Evolutionary conservation across 2,888 invertebrate genomes (phyloP), one percentile per base, ranked within the genome.

Genomic region (Drosophila neonasuta): DNA sequence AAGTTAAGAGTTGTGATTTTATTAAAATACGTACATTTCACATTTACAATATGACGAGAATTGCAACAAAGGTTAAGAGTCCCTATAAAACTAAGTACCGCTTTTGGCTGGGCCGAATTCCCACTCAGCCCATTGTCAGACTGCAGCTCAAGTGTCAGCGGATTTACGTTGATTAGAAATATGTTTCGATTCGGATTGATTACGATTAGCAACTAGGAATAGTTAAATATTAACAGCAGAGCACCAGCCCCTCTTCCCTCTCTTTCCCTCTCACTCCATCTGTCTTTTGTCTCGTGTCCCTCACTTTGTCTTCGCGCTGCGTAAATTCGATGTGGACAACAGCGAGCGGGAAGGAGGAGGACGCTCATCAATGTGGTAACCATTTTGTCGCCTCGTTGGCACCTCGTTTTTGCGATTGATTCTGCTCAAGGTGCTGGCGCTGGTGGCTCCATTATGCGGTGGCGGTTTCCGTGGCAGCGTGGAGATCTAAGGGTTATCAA

Each of bases 381-480:
- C 74, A 54, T 85, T 87, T 6, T 79, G 78, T 3, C 88, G 86
- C 36, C 79, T 58, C 17, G 81, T 58, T 7, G 83, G 67, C 13
- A 83, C 62, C 50, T 89, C 90, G 15, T 68, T 70, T 70, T 89
- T 89, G 55, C 89, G 89, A 30, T 73, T 80, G 41, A 78, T 61
- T 1, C 90, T 88, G 11, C 82, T 83, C 17, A 90, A 67, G 3
- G 90, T 89, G 72, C 84, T 86, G 3, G 89, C 79, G 59, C 83
- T 79, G 61, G 80, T 87, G 54, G 82, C 82, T 20, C 79, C 86
- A 60, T 77, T 84, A 24, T 82, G 83, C 36, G 79, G 80, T 24
- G 85, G 81, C 13, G 88, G 86, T 57, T 90, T 90, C 3, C 90
- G 80, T 10, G 90, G 90, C 74, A 90, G 77, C 60, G 90, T 90